Evolutionary conservation across 2,113 vertebrate genomes (phyloP), one percentile per base, ranked within the genome.

Genomic region (Hypomesus transpacificus): DNA sequence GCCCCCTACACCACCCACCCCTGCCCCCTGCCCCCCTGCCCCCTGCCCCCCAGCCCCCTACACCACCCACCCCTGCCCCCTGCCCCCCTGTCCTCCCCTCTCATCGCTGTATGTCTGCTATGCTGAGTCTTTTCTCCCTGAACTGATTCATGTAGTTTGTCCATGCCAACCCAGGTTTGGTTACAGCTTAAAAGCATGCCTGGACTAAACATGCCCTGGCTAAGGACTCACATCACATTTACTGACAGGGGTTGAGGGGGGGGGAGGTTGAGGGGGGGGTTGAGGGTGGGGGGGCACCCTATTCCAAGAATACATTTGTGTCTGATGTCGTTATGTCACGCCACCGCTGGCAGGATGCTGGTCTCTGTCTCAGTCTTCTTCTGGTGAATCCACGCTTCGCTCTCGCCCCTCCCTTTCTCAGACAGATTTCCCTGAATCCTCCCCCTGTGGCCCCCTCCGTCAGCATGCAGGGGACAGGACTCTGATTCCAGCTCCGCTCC

Each of bases 121-220:
- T 70, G 74, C 31, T 65, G 14, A 52, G 28, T 68, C 28, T 59
- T 72, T 26, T 67, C 63, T 69, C 54, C 75, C 78, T 64, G 68
- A 72, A 57, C 74, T 71, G 82, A 85, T 86, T 84, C 79, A 74
- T 80, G 65, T 73, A 70, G 73, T 78, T 69, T 73, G 70, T 22
- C 54, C 70, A 62, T 61, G 69, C 75, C 57, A 18, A 17, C 62
- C 22, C 6, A 46, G 76, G 74, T 69, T 86, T 34, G 39, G 73
- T 86, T 85, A 85, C 83, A 68, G 53, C 71, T 51, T 20, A 26
- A 61, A 69, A 66, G 34, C 83, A 75, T 76, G 60, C 3, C 3
- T 61, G 68, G 52, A 69, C 63, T 24, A 52, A 52, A 50, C 74
- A 46, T 68, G 13, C 61, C 14, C 80, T 68, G 39, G 56, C 58